These are phyloP conservation scores for Hydrophis major DNA, from an alignment of 2,797 vertebrate species.

Conservation along the genomic window DNA sequence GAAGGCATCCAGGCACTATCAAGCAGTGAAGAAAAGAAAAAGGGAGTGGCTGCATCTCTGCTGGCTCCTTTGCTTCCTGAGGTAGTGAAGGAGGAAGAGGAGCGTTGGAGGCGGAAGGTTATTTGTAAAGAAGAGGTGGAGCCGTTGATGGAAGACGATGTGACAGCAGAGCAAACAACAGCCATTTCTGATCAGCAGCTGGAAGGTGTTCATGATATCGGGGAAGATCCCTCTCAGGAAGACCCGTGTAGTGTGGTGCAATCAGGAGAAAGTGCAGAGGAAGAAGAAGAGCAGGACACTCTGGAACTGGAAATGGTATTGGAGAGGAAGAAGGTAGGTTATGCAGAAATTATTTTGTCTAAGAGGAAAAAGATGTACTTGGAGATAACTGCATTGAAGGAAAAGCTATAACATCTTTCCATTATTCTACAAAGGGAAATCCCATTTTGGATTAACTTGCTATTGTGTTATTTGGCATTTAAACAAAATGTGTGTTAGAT, in stretches of 20 bases:
- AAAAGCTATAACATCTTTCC: neutral
- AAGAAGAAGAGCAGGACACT: constrained; percentile 90
- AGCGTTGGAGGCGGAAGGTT: constrained; percentile 91
- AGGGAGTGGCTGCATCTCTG: constrained; percentile 89
- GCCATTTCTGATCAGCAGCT: constrained; percentile 60
- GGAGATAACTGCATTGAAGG: neutral
- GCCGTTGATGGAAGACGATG: constrained; percentile 71
- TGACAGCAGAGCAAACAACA: constrained; percentile 23
- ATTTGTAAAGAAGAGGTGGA: constrained; percentile 84
- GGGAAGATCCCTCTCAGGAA: constrained; percentile 75
- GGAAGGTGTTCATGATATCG: constrained; percentile 62
- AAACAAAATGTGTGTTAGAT: neutral
- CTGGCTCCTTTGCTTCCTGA: constrained; percentile 89
- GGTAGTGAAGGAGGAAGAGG: constrained; percentile 92
- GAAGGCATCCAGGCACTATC: constrained; percentile 92
- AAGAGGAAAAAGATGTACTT: fast-evolving
- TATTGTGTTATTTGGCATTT: neutral
- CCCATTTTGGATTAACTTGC: neutral
- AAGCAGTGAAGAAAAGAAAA: constrained; percentile 87
- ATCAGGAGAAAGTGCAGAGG: constrained; percentile 81
- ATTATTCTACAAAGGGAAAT: neutral
- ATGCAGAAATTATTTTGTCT: fast-evolving
- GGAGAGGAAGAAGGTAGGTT: constrained; percentile 90
- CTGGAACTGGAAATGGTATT: constrained; percentile 91
- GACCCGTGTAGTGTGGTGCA: constrained; percentile 81